These are phyloP conservation scores for Tetrax tetrax DNA, from an alignment of 2,113 vertebrate genomes.

Conservation along the genomic window DNA sequence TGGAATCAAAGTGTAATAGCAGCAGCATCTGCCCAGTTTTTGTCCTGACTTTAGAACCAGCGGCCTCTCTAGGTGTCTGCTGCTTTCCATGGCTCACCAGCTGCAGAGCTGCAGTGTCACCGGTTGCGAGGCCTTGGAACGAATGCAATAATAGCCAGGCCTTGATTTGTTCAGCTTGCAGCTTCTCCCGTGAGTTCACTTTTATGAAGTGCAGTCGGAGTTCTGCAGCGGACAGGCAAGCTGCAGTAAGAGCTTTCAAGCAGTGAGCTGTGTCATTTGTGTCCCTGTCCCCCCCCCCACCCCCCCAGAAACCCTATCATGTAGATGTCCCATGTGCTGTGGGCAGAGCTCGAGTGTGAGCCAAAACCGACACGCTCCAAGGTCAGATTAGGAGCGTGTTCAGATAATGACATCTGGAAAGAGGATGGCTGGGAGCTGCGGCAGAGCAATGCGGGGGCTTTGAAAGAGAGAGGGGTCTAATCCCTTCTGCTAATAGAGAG, in stretches of 20 bases:
- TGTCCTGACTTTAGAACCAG: neutral
- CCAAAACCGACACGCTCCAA: neutral
- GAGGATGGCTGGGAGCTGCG: slow-evolving; percentile 28
- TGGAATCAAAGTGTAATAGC: neutral
- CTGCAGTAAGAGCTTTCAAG: slow-evolving; percentile 61
- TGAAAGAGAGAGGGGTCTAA: slow-evolving; percentile 43
- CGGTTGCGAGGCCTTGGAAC: neutral
- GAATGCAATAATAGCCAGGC: neutral
- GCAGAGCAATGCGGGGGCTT: slow-evolving; percentile 9
- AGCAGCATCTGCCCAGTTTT: neutral
- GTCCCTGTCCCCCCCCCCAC: neutral
- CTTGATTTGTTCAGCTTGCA: slow-evolving; percentile 58
- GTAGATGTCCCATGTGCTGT: slow-evolving; percentile 47
- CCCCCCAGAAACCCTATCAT: slow-evolving; percentile 5
- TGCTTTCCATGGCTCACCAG: neutral
- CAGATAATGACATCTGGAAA: slow-evolving; percentile 37
- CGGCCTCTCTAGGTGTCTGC: neutral
- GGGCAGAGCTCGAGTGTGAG: slow-evolving; percentile 47
- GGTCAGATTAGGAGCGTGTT: slow-evolving; percentile 9
- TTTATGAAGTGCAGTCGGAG: slow-evolving; percentile 55
- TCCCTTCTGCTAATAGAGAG: neutral
- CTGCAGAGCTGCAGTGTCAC: neutral
- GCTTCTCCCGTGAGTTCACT: slow-evolving; percentile 60
- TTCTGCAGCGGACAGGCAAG: slow-evolving; percentile 55
- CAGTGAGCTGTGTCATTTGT: neutral